These are phyloP conservation scores for Ceriagrion tenellum DNA, from an alignment of 2,888 invertebrate genomes.

Conservation along the genomic window DNA sequence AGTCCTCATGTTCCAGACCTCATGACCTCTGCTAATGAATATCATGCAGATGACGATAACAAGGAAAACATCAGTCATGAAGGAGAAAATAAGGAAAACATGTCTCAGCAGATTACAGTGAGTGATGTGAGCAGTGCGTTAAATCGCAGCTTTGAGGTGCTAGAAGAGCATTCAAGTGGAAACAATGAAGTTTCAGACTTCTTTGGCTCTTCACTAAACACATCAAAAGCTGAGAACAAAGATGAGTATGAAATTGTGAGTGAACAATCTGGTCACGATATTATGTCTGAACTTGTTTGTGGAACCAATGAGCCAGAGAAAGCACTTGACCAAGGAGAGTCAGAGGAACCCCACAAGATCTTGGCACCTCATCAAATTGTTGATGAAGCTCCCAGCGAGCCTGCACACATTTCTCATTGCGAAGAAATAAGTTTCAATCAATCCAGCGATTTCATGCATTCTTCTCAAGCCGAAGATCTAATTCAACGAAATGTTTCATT, in stretches of 20 bases:
- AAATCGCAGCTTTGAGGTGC: not conserved
- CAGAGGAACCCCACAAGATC: not conserved
- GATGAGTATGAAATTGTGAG: not conserved
- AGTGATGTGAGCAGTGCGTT: not conserved
- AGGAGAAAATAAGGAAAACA: slow-evolving; percentile 43
- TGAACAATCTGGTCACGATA: not conserved
- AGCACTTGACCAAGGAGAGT: not conserved
- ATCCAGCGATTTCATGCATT: not conserved
- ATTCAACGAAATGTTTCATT: not conserved
- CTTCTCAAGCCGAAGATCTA: not conserved
- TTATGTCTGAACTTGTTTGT: not conserved
- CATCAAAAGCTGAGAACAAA: not conserved
- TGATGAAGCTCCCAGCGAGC: not conserved
- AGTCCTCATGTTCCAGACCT: not conserved
- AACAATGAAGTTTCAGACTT: not conserved
- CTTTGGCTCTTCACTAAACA: not conserved
- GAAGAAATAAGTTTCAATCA: not conserved
- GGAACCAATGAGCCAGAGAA: not conserved
- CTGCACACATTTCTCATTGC: not conserved
- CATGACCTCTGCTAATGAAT: not conserved
- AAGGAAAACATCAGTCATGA: slow-evolving; percentile 38
- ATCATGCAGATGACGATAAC: not conserved
- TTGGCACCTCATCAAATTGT: not conserved
- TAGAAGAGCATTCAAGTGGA: slow-evolving; percentile 11
- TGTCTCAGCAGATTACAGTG: not conserved